Evolutionary conservation across 2,797 vertebrate species (phyloP).

Genomic region (Scyliorhinus canicula): DNA sequence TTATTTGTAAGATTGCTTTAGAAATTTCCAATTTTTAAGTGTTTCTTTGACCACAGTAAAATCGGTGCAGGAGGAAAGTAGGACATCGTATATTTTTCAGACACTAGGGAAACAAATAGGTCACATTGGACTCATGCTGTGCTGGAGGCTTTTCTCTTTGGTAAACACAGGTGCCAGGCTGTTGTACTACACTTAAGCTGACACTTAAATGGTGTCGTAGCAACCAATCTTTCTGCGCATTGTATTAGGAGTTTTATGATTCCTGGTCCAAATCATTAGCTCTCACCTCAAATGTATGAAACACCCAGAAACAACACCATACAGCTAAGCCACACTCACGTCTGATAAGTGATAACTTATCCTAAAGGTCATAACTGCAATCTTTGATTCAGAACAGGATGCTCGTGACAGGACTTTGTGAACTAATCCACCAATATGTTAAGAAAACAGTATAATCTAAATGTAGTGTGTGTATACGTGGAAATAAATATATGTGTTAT

Average conservation of each 20-base stretch:
- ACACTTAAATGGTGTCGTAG: conserved; percentile 2
- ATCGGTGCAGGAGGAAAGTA: background rate
- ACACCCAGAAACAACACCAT: background rate
- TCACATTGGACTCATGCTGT: background rate
- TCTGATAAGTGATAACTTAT: background rate
- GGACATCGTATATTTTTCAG: background rate
- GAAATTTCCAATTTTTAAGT: background rate
- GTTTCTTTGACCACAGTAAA: background rate
- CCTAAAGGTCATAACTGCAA: background rate
- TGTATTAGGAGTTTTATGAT: background rate
- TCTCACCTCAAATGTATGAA: background rate
- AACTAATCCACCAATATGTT: background rate
- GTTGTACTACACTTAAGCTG: background rate
- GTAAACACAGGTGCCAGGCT: background rate
- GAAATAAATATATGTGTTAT: too few relatives aligned
- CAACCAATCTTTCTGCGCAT: background rate
- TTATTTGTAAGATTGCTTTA: background rate
- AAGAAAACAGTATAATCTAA: background rate
- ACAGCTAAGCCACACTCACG: background rate
- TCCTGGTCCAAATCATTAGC: background rate
- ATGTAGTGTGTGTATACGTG: background rate
- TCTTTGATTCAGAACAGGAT: background rate
- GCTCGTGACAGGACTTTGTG: background rate
- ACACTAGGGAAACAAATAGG: background rate
- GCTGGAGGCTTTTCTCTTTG: background rate